These are phyloP conservation scores for Tetheella fluctuosa DNA, from an alignment of 2,888 invertebrate species.

Conservation along the genomic window DNA sequence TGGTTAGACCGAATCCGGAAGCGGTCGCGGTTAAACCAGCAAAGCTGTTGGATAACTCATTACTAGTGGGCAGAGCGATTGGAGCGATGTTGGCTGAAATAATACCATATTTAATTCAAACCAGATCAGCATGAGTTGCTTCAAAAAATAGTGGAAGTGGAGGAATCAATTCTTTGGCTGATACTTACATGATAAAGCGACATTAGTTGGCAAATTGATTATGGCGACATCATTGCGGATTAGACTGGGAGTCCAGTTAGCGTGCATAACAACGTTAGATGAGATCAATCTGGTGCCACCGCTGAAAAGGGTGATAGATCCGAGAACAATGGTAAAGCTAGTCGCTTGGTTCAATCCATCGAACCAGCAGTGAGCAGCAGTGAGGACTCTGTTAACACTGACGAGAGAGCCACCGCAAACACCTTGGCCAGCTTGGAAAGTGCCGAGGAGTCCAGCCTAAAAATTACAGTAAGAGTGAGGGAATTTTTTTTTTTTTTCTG, in stretches of 20 bases:
- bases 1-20: slow-evolving; percentile 51
- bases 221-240: slow-evolving; percentile 51
- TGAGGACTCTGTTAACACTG: slow-evolving; percentile 27
- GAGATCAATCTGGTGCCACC: slow-evolving; percentile 46
- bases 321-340: slow-evolving; percentile 47
- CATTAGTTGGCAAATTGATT: slow-evolving; percentile 28
- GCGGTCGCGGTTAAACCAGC: slow-evolving; percentile 39
- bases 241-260: slow-evolving; percentile 39
- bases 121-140: not conserved
- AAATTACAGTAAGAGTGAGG: not conserved
- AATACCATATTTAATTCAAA: slow-evolving; percentile 8
- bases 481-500: no score
- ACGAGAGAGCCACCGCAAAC: slow-evolving; percentile 54
- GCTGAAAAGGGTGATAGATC: slow-evolving; percentile 43
- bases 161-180: no score
- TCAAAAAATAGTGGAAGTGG: no score
- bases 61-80: slow-evolving; percentile 40
- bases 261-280: slow-evolving; percentile 39
- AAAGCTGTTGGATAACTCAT: slow-evolving; percentile 37
- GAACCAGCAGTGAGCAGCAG: slow-evolving; percentile 51
- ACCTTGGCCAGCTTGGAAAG: slow-evolving; percentile 22
- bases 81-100: slow-evolving; percentile 37
- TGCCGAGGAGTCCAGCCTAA: slow-evolving; percentile 34
- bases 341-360: slow-evolving; percentile 48
- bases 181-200: slow-evolving; percentile 31